These are phyloP conservation scores for Calliopsis andreniformis DNA, from an alignment of 1,140 invertebrate genomes.

Conservation along the genomic window DNA sequence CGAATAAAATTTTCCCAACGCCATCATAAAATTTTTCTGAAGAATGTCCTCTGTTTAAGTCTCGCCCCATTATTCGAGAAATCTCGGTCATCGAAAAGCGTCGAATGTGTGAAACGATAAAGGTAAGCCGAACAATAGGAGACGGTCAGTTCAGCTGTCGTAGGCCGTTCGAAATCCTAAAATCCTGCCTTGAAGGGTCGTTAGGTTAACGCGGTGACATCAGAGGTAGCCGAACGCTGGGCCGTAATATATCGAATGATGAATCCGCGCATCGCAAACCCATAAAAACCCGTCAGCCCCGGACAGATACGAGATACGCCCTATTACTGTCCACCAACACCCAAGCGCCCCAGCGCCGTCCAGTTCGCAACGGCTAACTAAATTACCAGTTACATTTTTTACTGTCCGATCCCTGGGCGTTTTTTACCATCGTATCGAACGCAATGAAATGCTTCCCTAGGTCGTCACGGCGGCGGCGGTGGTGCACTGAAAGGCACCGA, in stretches of 20 bases:
- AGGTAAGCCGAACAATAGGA: not conserved
- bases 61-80: too few relatives aligned
- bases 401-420: conserved; percentile 77
- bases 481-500: conserved; percentile 56
- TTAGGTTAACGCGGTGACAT: conserved; percentile 75
- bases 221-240: conserved; percentile 61
- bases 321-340: conserved; percentile 79
- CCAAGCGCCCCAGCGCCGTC: conserved; percentile 63
- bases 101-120: too few relatives aligned
- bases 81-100: too few relatives aligned
- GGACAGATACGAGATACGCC: conserved; percentile 80
- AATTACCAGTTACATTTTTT: conserved; percentile 82
- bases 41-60: too few relatives aligned
- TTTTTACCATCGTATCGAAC: conserved; percentile 77
- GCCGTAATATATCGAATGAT: conserved; percentile 79
- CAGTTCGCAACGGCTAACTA: conserved; percentile 79
- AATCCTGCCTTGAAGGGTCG: conserved; percentile 72
- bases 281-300: conserved; percentile 79
- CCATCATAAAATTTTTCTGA: too few relatives aligned
- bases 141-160: not conserved
- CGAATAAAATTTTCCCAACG: too few relatives aligned
- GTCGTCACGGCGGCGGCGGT: conserved; percentile 50
- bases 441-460: conserved; percentile 75
- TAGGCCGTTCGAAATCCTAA: conserved; percentile 50
- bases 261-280: conserved; percentile 79